Base-by-base conservation (phyloP, 2,797 vertebrate genomes). In the Kryptopterus vitreolus region DNA sequence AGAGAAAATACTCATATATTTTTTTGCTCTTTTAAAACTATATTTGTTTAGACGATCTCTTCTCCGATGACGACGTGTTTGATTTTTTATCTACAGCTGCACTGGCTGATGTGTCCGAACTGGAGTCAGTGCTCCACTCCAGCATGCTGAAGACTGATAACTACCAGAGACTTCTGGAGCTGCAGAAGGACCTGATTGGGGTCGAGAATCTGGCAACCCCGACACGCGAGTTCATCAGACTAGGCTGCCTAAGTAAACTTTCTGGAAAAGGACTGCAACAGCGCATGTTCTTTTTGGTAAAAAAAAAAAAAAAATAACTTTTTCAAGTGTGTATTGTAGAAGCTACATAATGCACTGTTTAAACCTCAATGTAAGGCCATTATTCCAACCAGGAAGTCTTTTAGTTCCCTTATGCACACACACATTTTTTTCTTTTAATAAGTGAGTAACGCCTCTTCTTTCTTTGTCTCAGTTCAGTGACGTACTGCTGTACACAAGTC, bases 201-300 rank as follows among this genome's bases (percentile, higher is more conserved):
- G 91, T 96, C 5, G 96, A 98, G 93, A 96, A 95, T 93, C 94
- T 99, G 22, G 94, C 95, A 81, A 90, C 93, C 77, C 95, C 95
- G 0, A 96, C 95, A 84, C 94, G 98, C 91, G 97, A 99, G 88
- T 99, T 99, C 91, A 97, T 99, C 91, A 94, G 98, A 89, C 93
- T 98, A 90, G 98, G 98, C 80, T 99, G 97, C 88, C 95, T 99
- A 70, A 98, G 96, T 93, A 99, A 99, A 89, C 92, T 99, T 82
- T 99, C 98, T 11, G 97, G 96, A 85, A 99, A 98, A 93, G 98
- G 98, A 84, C 95, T 99, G 20, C 98, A 99, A 89, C 98, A 99
- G 86, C 93, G 98, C 86, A 99, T 99, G 98, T 99, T 99, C 89
- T 99, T 99, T 89, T 92, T 99, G 96, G 98, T 99, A 94, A 91